phyloP scores from a whole-genome alignment of 2,113 vertebrate genomes.

The Muntiacus reevesi region DNA sequence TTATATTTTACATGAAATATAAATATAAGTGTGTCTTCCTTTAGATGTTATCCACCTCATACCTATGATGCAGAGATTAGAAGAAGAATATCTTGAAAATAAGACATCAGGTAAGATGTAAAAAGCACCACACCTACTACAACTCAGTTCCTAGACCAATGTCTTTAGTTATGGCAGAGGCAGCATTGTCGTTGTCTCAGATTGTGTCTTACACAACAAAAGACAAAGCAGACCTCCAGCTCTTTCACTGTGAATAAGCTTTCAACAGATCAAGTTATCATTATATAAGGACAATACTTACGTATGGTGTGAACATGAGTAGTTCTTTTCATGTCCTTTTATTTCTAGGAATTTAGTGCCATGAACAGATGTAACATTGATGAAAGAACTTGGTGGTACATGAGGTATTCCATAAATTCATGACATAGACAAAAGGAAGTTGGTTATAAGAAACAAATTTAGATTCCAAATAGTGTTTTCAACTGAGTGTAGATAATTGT shows the following conservation, averaged over 20 bases:
- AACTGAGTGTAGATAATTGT: background rate
- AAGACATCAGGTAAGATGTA: background rate
- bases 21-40: background rate
- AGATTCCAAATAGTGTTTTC: background rate
- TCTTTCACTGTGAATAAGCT: background rate
- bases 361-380: background rate
- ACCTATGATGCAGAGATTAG: background rate
- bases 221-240: background rate
- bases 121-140: background rate
- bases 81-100: background rate
- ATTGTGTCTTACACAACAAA: background rate
- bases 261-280: background rate
- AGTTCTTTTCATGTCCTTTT: background rate
- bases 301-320: background rate
- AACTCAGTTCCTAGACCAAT: background rate
- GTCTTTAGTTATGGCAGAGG: background rate
- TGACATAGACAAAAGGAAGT: background rate
- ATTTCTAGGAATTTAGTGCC: background rate
- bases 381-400: background rate
- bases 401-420: background rate
- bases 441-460: background rate
- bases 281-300: background rate
- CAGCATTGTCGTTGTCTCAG: background rate
- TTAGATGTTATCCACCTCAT: background rate
- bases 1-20: background rate